Conservation (phyloP, 2,888 invertebrate species). For the Creontiades dilutus region DNA sequence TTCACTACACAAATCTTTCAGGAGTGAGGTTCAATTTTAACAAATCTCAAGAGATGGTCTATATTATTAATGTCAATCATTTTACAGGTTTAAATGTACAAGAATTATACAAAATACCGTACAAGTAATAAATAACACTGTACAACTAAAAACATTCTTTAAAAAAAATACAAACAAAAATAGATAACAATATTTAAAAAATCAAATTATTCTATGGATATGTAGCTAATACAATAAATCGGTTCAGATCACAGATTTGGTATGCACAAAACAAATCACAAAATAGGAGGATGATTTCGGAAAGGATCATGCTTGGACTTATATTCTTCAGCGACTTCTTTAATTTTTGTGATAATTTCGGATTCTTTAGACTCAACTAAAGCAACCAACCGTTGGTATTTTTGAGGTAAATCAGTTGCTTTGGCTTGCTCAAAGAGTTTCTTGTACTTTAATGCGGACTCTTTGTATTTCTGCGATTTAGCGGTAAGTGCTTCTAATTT, state of each 20-base stretch:
- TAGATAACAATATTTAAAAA: neutral
- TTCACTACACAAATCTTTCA: no score
- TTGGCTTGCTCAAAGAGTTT: slow-evolving; percentile 62
- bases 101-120: neutral
- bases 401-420: slow-evolving; percentile 51
- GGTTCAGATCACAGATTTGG: neutral
- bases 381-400: slow-evolving; percentile 65
- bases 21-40: no score
- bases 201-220: neutral
- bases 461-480: slow-evolving; percentile 64
- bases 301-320: slow-evolving; percentile 23
- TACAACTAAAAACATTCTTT: neutral
- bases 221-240: neutral
- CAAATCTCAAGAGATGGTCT: no score
- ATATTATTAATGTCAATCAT: neutral
- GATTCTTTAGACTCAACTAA: slow-evolving; percentile 64
- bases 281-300: neutral
- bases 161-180: neutral
- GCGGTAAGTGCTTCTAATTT: slow-evolving; percentile 32
- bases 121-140: neutral
- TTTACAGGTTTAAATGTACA: neutral
- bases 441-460: slow-evolving; percentile 62
- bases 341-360: slow-evolving; percentile 64
- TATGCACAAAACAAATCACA: neutral
- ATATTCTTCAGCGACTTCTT: slow-evolving; percentile 55